Evolutionary conservation across 2,888 invertebrate genomes (phyloP).

Genomic region (Leuctra nigra): DNA sequence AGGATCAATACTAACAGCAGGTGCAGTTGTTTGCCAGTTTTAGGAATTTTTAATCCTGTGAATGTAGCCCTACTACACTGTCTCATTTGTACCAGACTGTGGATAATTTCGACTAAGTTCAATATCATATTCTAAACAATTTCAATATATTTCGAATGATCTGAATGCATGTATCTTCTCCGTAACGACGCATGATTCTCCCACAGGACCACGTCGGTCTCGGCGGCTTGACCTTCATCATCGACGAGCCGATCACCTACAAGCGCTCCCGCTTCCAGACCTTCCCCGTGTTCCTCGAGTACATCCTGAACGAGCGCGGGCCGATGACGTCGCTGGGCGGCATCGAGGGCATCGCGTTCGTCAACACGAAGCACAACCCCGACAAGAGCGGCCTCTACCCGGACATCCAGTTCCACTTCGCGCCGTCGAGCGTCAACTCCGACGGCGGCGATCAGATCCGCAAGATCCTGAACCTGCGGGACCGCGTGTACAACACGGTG

Average conservation of each 20-base stretch:
- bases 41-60: too few relatives aligned
- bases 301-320: conserved; percentile 71
- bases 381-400: conserved; percentile 70
- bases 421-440: conserved; percentile 76
- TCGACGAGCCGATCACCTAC: conserved; percentile 73
- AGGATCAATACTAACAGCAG: too few relatives aligned
- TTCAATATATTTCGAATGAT: too few relatives aligned
- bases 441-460: conserved; percentile 75
- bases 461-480: conserved; percentile 55
- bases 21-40: too few relatives aligned
- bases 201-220: conserved; percentile 85
- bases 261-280: conserved; percentile 72
- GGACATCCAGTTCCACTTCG: conserved; percentile 82
- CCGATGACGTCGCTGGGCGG: conserved; percentile 76
- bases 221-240: conserved; percentile 75
- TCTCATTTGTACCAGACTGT: too few relatives aligned
- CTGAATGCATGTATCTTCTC: too few relatives aligned
- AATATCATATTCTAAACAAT: too few relatives aligned
- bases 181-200: too few relatives aligned
- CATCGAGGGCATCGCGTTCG: conserved; percentile 80
- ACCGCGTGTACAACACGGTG: conserved; percentile 75
- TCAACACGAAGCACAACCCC: conserved; percentile 76
- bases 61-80: too few relatives aligned
- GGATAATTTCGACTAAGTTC: too few relatives aligned
- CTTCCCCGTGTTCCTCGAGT: conserved; percentile 70